phyloP scores from a whole-genome alignment of 1,140 invertebrate species.

The Lanistes nyassanus region DNA sequence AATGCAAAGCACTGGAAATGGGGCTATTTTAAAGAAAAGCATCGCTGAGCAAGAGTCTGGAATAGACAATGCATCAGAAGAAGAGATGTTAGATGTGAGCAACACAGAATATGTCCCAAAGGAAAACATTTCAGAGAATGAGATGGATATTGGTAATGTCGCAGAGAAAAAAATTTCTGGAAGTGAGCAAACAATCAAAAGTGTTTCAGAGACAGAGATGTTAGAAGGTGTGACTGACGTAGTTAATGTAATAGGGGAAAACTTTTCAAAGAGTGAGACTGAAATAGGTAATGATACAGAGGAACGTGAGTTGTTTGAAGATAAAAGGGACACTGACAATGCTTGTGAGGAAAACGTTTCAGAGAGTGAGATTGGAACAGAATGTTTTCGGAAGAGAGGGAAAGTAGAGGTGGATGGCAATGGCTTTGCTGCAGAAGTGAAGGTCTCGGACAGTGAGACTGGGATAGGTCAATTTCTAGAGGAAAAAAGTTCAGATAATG shows the following conservation, averaged over 20 bases:
- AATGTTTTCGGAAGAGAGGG: neutral
- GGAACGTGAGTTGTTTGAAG: neutral
- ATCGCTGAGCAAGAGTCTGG: neutral
- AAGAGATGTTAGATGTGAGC: neutral
- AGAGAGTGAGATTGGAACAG: neutral
- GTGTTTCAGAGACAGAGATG: neutral
- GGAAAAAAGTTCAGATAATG: too few relatives aligned
- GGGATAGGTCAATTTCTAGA: too few relatives aligned
- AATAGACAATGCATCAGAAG: neutral
- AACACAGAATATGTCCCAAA: neutral
- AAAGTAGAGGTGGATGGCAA: neutral
- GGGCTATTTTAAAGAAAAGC: too few relatives aligned
- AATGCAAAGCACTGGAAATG: too few relatives aligned
- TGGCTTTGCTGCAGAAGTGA: neutral
- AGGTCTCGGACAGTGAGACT: too few relatives aligned
- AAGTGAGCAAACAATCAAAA: neutral
- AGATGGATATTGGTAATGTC: too few relatives aligned
- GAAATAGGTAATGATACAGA: too few relatives aligned
- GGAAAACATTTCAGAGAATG: neutral
- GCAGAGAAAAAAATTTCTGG: neutral
- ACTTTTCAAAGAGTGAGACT: too few relatives aligned
- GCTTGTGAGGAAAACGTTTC: neutral
- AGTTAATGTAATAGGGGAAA: neutral
- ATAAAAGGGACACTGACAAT: neutral
- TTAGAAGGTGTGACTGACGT: too few relatives aligned